Evolutionary conservation across 2,797 vertebrate species (phyloP).

Genomic region (Pterois miles): DNA sequence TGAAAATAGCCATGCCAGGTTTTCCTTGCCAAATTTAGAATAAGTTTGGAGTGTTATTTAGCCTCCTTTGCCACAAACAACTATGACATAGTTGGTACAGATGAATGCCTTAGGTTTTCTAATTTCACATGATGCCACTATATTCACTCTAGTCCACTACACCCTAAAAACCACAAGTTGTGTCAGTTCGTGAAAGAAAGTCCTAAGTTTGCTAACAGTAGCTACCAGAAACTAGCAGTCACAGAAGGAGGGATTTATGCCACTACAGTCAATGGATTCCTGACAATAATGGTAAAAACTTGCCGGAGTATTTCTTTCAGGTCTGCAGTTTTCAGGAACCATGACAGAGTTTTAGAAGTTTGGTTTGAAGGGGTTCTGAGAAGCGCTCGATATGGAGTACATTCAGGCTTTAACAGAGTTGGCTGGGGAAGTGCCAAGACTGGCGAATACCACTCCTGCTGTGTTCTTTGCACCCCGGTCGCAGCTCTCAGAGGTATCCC

Average conservation of each 20-base stretch:
- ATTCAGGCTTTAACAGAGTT: conserved; percentile 50
- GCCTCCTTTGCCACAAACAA: rapidly evolving
- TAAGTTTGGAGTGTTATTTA: too few species aligned
- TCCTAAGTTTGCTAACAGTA: neutral
- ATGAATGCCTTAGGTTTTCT: too few species aligned
- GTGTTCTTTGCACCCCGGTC: conserved; percentile 78
- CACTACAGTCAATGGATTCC: too few species aligned
- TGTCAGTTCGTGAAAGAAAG: too few species aligned
- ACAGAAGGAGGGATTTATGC: neutral
- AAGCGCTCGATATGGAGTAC: conserved; percentile 35
- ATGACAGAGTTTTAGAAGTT: conserved; percentile 21
- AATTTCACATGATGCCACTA: too few species aligned
- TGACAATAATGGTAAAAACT: neutral
- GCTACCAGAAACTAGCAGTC: neutral
- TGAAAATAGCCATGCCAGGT: too few species aligned
- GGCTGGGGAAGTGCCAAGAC: conserved; percentile 63
- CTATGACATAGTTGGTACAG: too few species aligned
- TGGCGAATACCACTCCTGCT: conserved; percentile 72
- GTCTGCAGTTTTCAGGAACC: neutral
- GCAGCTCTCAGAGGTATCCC: conserved; percentile 77
- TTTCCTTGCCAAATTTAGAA: too few species aligned
- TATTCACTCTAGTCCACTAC: too few species aligned
- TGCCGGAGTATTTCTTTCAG: neutral
- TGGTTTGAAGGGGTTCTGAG: conserved; percentile 11
- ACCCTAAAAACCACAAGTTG: rapidly evolving